Base-by-base conservation (phyloP, 1,140 invertebrate genomes). In the Solenopsis invicta region DNA sequence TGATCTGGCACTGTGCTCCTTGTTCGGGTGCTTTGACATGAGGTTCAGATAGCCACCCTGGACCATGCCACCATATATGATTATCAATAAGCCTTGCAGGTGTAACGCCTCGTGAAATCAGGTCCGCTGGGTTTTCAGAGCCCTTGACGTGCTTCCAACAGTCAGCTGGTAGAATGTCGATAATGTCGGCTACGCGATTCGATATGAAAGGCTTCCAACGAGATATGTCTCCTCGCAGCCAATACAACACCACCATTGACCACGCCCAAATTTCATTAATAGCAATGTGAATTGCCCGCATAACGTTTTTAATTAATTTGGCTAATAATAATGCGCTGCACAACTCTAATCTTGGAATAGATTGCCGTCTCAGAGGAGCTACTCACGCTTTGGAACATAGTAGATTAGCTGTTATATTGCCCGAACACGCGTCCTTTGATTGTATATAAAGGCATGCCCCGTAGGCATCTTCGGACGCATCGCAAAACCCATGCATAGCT, bases 91-190 rank as follows among this genome's bases (percentile, higher is more conserved):
- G 3, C 37, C 29, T 5, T n/a, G n/a, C n/a, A n/a, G 86, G 37
- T 29, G 56, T 24, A 9, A 85, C 16, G 29, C 91, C 91, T 86
- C 91, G 21, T 0, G 89, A 93, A n/a, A n/a, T n/a, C 10, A 90
- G 37, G 45, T 94, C 93, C 10, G 92, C 91, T 34, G 92, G 91
- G 82, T 94, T 93, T 10, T 92, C 34, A n/a, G 54, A 80, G 24
- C 82, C 41, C n/a, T n/a, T 77, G 8, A 77, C 74, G 10, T 62
- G 56, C 0, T 41, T n/a, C 56, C 74, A 61, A 16, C 13, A 0
- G 16, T 3, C 24, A 0, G 56, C 74, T 0, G 74, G 16, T 34
- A 77, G 1, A 62, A 45, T 24, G 0, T n/a, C n/a, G 1, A 29
- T 1, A 2, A 77, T 77, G 24, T 77, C 56, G 0, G 12, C 0